These are phyloP conservation scores for Antitype chi DNA, from an alignment of 2,888 invertebrate species.

Conservation along the genomic window DNA sequence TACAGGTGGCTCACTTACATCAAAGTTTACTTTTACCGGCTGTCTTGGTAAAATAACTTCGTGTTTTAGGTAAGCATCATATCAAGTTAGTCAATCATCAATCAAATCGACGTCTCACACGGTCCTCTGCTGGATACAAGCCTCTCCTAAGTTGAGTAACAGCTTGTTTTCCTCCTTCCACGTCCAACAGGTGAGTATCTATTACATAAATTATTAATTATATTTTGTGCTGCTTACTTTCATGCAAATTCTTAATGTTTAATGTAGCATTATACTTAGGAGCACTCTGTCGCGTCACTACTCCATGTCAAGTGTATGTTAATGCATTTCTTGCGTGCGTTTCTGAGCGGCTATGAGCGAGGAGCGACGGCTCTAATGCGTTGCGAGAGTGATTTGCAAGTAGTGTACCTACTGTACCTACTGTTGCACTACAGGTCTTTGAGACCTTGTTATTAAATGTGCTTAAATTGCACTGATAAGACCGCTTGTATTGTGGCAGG, in stretches of 20 bases:
- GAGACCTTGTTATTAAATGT: conserved; percentile 56
- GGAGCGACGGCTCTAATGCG: conserved; percentile 59
- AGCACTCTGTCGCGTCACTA: conserved; percentile 7
- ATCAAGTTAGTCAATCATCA: background rate
- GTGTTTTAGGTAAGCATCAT: background rate
- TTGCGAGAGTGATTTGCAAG: conserved; percentile 63
- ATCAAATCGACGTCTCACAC: background rate
- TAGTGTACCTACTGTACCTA: conserved; percentile 39
- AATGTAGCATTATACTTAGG: background rate
- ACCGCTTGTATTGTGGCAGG: too few species aligned
- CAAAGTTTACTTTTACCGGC: background rate
- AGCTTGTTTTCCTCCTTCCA: background rate
- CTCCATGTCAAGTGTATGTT: conserved; percentile 66
- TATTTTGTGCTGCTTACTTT: background rate
- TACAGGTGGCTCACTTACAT: background rate
- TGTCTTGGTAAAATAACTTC: background rate
- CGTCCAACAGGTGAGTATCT: background rate
- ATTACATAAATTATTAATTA: background rate
- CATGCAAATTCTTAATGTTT: background rate
- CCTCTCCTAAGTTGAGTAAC: background rate
- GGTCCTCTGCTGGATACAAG: background rate
- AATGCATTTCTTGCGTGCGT: conserved; percentile 81
- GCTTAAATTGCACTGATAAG: conserved; percentile 35
- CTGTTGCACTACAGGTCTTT: conserved; percentile 40
- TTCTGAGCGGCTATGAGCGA: conserved; percentile 56